phyloP scores from a whole-genome alignment of 2,113 vertebrate species.

The Delphinapterus leucas region DNA sequence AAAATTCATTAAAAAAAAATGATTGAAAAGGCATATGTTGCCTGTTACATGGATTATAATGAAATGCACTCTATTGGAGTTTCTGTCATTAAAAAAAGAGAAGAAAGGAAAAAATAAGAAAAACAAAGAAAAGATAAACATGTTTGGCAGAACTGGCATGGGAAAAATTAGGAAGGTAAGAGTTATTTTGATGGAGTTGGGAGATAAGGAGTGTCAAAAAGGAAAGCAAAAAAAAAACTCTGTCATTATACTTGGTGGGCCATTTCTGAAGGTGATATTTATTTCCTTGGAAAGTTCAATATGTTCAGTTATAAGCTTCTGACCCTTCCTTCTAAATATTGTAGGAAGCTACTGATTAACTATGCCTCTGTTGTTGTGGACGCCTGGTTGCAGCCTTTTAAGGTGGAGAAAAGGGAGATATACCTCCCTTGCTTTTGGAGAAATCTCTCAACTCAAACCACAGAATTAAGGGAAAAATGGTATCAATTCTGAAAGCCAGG shows the following conservation, averaged over 20 bases:
- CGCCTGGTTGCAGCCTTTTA: background rate
- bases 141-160: background rate
- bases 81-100: background rate
- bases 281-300: background rate
- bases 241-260: background rate
- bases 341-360: background rate
- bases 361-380: background rate
- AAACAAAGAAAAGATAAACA: background rate
- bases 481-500: background rate
- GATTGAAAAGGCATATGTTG: background rate
- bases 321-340: background rate
- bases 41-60: background rate
- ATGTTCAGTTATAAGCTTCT: background rate
- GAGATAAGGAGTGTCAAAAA: background rate
- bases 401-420: background rate
- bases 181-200: background rate
- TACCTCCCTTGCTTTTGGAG: background rate
- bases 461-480: background rate
- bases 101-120: background rate
- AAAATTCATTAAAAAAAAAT: background rate
- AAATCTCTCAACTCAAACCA: background rate
- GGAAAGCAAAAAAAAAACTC: background rate
- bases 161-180: background rate
- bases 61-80: background rate
- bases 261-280: constrained; percentile 20